These are phyloP conservation scores for Euproctis similis DNA, from an alignment of 2,888 invertebrate species.

Conservation along the genomic window DNA sequence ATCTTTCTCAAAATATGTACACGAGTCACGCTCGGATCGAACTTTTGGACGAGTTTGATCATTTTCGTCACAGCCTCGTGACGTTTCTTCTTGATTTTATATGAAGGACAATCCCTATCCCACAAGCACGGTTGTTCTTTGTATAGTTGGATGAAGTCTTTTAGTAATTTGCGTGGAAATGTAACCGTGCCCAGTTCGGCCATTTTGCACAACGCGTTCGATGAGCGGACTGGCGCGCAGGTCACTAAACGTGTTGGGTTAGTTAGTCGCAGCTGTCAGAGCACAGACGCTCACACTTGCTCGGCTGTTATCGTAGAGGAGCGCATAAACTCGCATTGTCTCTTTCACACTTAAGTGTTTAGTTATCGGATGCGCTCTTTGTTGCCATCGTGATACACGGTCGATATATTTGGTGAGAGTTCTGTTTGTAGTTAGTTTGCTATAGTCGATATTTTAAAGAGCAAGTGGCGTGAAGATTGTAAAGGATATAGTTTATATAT, in stretches of 20 bases:
- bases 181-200: slow-evolving; percentile 37
- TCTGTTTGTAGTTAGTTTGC: too few relatives aligned
- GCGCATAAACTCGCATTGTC: slow-evolving; percentile 8
- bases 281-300: too few relatives aligned
- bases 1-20: slow-evolving; percentile 62
- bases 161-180: slow-evolving; percentile 52
- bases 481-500: too few relatives aligned
- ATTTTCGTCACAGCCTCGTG: slow-evolving; percentile 51
- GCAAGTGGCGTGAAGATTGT: too few relatives aligned
- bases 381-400: slow-evolving; percentile 14
- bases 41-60: slow-evolving; percentile 49
- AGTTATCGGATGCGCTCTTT: slow-evolving; percentile 11
- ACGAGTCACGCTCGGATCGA: slow-evolving; percentile 50
- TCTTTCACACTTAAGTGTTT: slow-evolving; percentile 6
- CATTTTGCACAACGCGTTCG: slow-evolving; percentile 39
- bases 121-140: slow-evolving; percentile 50
- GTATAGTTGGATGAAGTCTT: slow-evolving; percentile 47
- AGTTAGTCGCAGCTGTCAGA: too few relatives aligned
- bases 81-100: slow-evolving; percentile 48
- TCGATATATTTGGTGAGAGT: slow-evolving; percentile 13
- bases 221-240: slow-evolving; percentile 54
- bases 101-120: slow-evolving; percentile 40
- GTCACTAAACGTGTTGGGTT: slow-evolving; percentile 42
- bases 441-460: too few relatives aligned
- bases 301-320: too few relatives aligned